Evolutionary conservation across 2,888 invertebrate genomes (phyloP).

Genomic region (Dryobota labecula): DNA sequence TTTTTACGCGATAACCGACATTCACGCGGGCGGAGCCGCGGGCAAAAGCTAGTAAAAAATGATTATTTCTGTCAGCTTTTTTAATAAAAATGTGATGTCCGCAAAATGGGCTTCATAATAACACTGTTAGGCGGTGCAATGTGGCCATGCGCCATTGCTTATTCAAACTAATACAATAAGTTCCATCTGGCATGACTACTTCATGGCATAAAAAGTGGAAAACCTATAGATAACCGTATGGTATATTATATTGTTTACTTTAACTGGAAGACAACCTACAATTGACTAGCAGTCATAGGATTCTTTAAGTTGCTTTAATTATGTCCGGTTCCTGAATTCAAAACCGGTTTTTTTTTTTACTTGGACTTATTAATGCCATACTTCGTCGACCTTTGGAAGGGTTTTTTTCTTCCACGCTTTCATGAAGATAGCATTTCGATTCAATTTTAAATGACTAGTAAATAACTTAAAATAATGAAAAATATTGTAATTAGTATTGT

Average conservation of each 20-base stretch:
- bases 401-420: neutral
- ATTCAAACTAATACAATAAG: slow-evolving; percentile 6
- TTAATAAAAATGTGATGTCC: too few relatives aligned
- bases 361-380: slow-evolving; percentile 9
- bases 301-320: neutral
- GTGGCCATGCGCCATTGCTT: neutral
- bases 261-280: neutral
- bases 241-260: slow-evolving; percentile 7
- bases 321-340: neutral
- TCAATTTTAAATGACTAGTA: neutral
- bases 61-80: too few relatives aligned
- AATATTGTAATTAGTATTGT: neutral
- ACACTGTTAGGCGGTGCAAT: too few relatives aligned
- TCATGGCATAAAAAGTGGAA: neutral
- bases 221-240: neutral
- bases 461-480: neutral
- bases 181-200: slow-evolving; percentile 8
- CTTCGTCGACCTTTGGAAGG: neutral
- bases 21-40: too few relatives aligned
- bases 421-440: neutral
- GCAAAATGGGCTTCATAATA: too few relatives aligned
- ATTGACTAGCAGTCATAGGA: neutral
- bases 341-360: neutral
- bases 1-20: too few relatives aligned
- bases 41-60: too few relatives aligned